A percentile compares a stretch with the other conserved stretches of the same genome.
Evolutionary conservation across 2,113 vertebrate genomes (phyloP).

Genomic region (Rana temporaria): DNA sequence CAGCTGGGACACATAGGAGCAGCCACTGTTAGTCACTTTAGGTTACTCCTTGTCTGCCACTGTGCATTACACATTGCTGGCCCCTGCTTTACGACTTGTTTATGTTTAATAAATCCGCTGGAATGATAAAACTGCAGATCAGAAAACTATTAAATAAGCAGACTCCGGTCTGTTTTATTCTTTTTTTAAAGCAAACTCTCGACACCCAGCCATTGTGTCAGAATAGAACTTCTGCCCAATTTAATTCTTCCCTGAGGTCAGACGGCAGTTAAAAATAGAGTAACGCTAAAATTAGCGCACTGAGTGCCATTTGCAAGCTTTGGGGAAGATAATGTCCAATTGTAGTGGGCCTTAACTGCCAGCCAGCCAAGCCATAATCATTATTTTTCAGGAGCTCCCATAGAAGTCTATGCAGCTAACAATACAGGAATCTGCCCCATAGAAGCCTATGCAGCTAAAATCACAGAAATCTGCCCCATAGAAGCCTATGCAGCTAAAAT

Average conservation of each 20-base stretch:
- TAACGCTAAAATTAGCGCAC: too few relatives aligned
- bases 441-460: too few relatives aligned
- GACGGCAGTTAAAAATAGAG: too few relatives aligned
- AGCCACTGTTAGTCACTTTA: neutral
- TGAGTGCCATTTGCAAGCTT: too few relatives aligned
- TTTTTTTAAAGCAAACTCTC: neutral
- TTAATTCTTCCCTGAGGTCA: neutral
- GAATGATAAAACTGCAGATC: conserved; percentile 47
- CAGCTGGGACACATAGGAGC: neutral
- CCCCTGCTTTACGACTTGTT: conserved; percentile 33
- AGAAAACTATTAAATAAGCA: conserved; percentile 25
- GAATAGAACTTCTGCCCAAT: neutral
- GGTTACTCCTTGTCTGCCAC: conserved; percentile 16
- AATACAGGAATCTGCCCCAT: too few relatives aligned
- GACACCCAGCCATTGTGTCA: conserved; percentile 8
- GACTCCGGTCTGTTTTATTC: conserved; percentile 7
- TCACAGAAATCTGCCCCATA: too few relatives aligned
- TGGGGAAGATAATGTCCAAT: too few relatives aligned
- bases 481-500: too few relatives aligned
- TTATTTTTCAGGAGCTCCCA: too few relatives aligned
- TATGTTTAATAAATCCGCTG: conserved; percentile 42
- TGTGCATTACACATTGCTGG: conserved; percentile 16
- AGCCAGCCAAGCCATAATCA: too few relatives aligned
- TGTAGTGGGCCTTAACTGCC: too few relatives aligned
- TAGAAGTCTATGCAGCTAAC: too few relatives aligned